Base-by-base conservation (phyloP, 2,113 vertebrate genomes). In the Heterotis niloticus region DNA sequence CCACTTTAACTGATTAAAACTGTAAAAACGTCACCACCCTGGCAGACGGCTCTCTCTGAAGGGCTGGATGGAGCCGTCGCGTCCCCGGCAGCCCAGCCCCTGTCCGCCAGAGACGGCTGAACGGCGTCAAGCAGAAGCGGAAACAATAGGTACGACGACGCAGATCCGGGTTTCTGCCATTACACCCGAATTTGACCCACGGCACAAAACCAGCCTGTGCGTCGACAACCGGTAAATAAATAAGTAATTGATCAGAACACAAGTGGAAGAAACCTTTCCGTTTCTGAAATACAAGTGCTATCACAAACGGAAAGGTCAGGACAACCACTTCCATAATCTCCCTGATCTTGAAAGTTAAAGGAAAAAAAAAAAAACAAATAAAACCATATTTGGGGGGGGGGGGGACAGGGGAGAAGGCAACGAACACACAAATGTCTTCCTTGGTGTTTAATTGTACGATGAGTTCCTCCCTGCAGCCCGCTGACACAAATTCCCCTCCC, bases 1-100 rank as follows among this genome's bases (percentile, higher is more conserved):
- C 66, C 57, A 71, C 77, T 78, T 69, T 71, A 18, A 59, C 56
- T 71, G 66, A 78, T 78, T 78, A 78, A 78, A 70, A 29, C 67
- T 20, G 51, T 78, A 70, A 78, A 78, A 70, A 62, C 24, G 77
- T 78, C 77, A 60, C 51, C 20, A 54, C 57, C 2, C n/a, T 10
- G 52, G n/a, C 56, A 59, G 52, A 24, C 5, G 13, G 26, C 67
- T 70, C 18, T 62, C 26, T 29, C 24, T 78, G 24, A 78, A 59
- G 23, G 16, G 72, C 26, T 14, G 56, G 34, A 5, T 12, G 34
- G 12, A 20, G 10, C 44, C n/a, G 9, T 23, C 70, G 52, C 20
- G n/a, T 44, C 34, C 64, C 64, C 1, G n/a, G 23, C 26, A 66
- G 26, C 64, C 10, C 34, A 44, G 34, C 34, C 64, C 64, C 5